phyloP scores from a whole-genome alignment of 2,888 invertebrate species.

The Suillia variegata region DNA sequence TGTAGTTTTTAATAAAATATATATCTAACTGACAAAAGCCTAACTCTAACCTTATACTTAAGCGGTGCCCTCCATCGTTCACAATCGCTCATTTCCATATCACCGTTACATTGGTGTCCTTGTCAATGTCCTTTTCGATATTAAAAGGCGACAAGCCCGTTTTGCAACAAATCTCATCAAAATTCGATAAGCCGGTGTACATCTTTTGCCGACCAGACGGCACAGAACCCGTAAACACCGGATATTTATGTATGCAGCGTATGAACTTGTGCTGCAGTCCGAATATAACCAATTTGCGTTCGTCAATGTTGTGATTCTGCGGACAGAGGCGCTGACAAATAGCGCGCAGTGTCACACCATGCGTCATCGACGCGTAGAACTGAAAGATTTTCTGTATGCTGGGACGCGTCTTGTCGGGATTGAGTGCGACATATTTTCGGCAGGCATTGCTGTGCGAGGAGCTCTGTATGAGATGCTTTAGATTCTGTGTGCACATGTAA shows the following conservation, averaged over 20 bases:
- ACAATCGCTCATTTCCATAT: slow-evolving; percentile 89
- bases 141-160: slow-evolving; percentile 76
- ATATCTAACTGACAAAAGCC: too few species aligned
- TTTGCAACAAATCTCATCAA: slow-evolving; percentile 90
- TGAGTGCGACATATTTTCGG: slow-evolving; percentile 61
- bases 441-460: slow-evolving; percentile 73
- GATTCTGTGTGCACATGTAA: slow-evolving; percentile 78
- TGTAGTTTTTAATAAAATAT: too few species aligned
- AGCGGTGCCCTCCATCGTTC: too few species aligned
- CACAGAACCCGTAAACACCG: slow-evolving; percentile 62
- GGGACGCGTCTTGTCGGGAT: slow-evolving; percentile 52
- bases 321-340: slow-evolving; percentile 73
- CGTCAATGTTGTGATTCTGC: slow-evolving; percentile 62
- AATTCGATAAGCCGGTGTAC: slow-evolving; percentile 80
- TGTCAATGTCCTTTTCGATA: slow-evolving; percentile 81
- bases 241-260: slow-evolving; percentile 66
- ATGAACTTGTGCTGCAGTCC: slow-evolving; percentile 67
- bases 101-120: slow-evolving; percentile 79
- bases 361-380: slow-evolving; percentile 72
- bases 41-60: too few species aligned
- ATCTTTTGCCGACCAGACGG: slow-evolving; percentile 66
- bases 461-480: slow-evolving; percentile 73
- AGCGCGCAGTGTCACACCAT: slow-evolving; percentile 73
- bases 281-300: slow-evolving; percentile 65
- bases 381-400: slow-evolving; percentile 58